Base-by-base conservation (phyloP, 2,113 vertebrate genomes). In the Monopterus albus region DNA sequence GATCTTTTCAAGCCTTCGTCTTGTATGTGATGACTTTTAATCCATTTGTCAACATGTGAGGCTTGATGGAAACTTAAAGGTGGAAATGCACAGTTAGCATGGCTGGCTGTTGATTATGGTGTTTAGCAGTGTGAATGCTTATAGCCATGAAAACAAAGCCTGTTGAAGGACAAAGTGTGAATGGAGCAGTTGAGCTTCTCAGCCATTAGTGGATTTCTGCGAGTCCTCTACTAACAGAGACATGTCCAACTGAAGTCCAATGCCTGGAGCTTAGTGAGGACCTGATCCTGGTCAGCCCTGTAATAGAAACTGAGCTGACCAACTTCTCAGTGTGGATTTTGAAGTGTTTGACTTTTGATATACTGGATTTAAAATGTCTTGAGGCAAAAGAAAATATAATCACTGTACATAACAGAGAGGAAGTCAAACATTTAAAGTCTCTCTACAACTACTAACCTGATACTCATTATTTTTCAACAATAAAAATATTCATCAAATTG, bases 401-500 rank as follows among this genome's bases (percentile, higher is more conserved):
- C 38, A 59, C 40, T 73, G 72, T 69, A 65, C 43, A 70, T 76
- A 61, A n/a, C 17, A 21, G 45, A 79, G 79, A 76, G 52, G 55
- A 76, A 66, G 64, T 52, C 35, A 14, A 38, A 12, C 21, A 20
- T 6, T 58, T 17, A 0, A 56, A 56, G 15, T 63, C 72, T 62
- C 72, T 77, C 47, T 33, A 18, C 28, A 55, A 60, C 62, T 56
- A 67, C 26, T 62, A 70, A 72, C 61, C 49, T 67, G 62, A 78
- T 70, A 51, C 43, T 68, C 33, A 17, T 67, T 78, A 63, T 86
- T 77, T 79, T 80, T 64, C 64, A 76, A 75, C 45, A 80, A 80
- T 74, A 82, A 82, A 76, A 76, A 46, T 70, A 61, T 51, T 50
- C n/a, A n/a, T n/a, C n/a, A 76, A 62, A 69, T 0, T 4, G 0